These are phyloP conservation scores for Neolamprologus falcicula DNA, from an alignment of 2,113 vertebrate genomes.

Conservation along the genomic window DNA sequence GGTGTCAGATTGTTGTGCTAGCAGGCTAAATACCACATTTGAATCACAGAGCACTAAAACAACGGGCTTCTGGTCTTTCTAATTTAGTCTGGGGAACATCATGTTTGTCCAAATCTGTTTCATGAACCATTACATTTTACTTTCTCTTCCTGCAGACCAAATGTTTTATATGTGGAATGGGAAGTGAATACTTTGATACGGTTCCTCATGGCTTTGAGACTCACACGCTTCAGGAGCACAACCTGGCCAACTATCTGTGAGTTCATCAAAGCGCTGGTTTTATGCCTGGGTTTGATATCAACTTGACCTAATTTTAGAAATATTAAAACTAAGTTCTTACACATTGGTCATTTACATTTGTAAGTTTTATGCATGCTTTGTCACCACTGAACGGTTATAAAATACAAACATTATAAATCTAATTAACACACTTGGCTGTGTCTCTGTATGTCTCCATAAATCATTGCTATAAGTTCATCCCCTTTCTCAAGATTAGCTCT, in stretches of 20 bases:
- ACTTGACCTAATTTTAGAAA: background rate
- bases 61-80: background rate
- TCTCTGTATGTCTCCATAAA: background rate
- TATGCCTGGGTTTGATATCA: background rate
- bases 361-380: background rate
- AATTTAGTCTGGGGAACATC: background rate
- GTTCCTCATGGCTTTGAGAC: constrained; percentile 73
- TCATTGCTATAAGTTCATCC: background rate
- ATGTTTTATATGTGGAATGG: constrained; percentile 74
- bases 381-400: background rate
- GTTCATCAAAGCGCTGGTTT: background rate
- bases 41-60: background rate
- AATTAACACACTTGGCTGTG: background rate
- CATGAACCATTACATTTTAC: background rate
- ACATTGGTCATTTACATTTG: background rate
- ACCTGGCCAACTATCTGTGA: constrained; percentile 72
- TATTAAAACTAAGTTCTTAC: background rate
- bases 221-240: constrained; percentile 74
- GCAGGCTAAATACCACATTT: background rate
- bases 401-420: background rate
- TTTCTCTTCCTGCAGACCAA: constrained; percentile 61
- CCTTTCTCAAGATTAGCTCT: background rate
- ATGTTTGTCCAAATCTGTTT: background rate
- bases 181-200: constrained; percentile 71
- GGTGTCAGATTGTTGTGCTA: background rate